Evolutionary conservation across 2,113 vertebrate genomes (phyloP), one percentile per base, ranked within the genome.

Genomic region (Engystomops pustulosus): DNA sequence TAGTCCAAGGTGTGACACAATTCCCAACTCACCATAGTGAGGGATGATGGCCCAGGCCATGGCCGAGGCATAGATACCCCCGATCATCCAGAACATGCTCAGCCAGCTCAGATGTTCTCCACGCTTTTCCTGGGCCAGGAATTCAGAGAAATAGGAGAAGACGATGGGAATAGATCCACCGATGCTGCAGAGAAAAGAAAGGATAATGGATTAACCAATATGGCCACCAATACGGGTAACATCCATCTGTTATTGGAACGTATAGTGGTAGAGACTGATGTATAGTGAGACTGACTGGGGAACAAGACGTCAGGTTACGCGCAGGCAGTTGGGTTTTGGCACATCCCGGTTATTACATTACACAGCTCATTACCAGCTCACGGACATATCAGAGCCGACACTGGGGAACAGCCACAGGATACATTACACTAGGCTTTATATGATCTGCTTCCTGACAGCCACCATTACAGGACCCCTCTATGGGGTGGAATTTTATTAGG

Each of bases 21-120:
- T 41, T 7, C 6, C 20, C 11, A n/a, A 70, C 90, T 92, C 89
- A 99, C 98, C 98, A 0, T 99, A 99, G 89, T 99, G 98, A 0
- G 98, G 98, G 85, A 99, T 99, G 91, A 99, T 99, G 90, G 97
- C 97, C 98, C 98, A 99, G 41, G 98, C 98, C 98, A 99, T 99
- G 20, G 97, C 97, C 0, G 98, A 96, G 4, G 98, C 98, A 0
- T 99, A 99, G 89, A 99, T 99, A 1, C 98, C 98, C 0, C 98
- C 98, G 0, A 99, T 97, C 98, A 99, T 99, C 97, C 97, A 99
- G 90, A 99, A 99, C 97, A 99, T 98, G 90, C 97, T 98, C 83
- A 99, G 96, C 98, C 98, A 99, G 91, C 97, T 99, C 88, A 99
- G 90, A 87, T 99, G 98, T 85, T 99, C 98, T 6, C 98, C 98